Evolutionary conservation across 2,113 vertebrate genomes (phyloP).

Genomic region (Cepphus grylle): DNA sequence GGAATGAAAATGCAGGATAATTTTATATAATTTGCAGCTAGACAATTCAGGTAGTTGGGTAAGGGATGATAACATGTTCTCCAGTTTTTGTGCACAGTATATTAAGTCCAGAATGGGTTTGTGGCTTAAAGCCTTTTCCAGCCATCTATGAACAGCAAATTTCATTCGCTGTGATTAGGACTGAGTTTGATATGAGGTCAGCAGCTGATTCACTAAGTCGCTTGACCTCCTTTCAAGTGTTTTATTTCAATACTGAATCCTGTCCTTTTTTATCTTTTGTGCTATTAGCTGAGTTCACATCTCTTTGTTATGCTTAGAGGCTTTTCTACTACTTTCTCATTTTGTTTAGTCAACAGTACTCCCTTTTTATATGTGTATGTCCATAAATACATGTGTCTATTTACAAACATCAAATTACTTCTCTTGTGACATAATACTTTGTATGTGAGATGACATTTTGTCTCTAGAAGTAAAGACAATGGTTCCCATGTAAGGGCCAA

Average conservation of each 20-base stretch:
- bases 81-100: background rate
- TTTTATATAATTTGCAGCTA: background rate
- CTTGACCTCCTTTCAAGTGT: background rate
- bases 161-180: background rate
- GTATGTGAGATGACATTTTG: background rate
- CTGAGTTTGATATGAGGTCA: background rate
- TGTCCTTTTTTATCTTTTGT: background rate
- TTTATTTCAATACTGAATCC: background rate
- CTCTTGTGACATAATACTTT: background rate
- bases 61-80: background rate
- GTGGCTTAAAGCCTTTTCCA: background rate
- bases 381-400: background rate
- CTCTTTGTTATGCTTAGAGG: background rate
- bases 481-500: background rate
- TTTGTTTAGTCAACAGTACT: background rate
- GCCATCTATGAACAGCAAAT: background rate
- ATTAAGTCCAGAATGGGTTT: background rate
- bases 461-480: background rate
- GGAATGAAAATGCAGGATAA: background rate
- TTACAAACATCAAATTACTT: background rate
- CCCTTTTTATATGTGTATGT: background rate
- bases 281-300: background rate
- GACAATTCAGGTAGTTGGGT: background rate
- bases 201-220: background rate
- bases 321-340: background rate